Evolutionary conservation across 2,888 invertebrate genomes (phyloP).

Genomic region (Peribatodes rhomboidaria): DNA sequence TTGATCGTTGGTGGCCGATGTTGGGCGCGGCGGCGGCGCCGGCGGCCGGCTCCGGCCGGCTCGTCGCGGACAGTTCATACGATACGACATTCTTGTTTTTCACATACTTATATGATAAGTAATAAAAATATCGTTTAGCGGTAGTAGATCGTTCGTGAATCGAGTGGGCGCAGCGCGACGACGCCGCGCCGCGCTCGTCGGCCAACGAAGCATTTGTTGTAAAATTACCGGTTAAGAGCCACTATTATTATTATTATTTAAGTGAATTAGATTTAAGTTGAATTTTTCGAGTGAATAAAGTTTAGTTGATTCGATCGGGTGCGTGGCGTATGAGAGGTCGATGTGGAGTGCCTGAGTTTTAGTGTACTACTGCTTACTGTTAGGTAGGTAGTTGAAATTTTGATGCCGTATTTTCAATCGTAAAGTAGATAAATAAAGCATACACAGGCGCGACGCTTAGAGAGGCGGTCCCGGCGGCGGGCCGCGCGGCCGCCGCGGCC

Average conservation of each 20-base stretch:
- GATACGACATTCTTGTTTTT: conserved; percentile 73
- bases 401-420: conserved; percentile 84
- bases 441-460: conserved; percentile 78
- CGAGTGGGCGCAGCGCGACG: conserved; percentile 60
- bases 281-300: conserved; percentile 83
- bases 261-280: conserved; percentile 85
- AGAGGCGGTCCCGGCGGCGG: conserved; percentile 56
- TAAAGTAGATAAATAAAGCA: conserved; percentile 82
- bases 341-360: conserved; percentile 84
- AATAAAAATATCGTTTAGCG: conserved; percentile 78
- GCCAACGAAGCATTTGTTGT: conserved; percentile 86
- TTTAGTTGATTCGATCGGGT: conserved; percentile 84
- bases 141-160: conserved; percentile 74
- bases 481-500: conserved; percentile 55
- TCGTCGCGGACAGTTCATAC: conserved; percentile 4
- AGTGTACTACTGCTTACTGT: conserved; percentile 86
- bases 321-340: conserved; percentile 83
- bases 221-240: conserved; percentile 84
- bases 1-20: conserved; percentile 46
- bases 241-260: conserved; percentile 85
- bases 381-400: conserved; percentile 87
- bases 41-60: conserved; percentile 25
- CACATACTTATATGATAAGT: conserved; percentile 84
- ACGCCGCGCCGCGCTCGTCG: conserved; percentile 78
- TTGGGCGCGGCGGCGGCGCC: conserved; percentile 17